Evolutionary conservation across 1,140 invertebrate genomes (phyloP), one percentile per base, ranked within the genome.

Genomic region (Kradibia gibbosae): DNA sequence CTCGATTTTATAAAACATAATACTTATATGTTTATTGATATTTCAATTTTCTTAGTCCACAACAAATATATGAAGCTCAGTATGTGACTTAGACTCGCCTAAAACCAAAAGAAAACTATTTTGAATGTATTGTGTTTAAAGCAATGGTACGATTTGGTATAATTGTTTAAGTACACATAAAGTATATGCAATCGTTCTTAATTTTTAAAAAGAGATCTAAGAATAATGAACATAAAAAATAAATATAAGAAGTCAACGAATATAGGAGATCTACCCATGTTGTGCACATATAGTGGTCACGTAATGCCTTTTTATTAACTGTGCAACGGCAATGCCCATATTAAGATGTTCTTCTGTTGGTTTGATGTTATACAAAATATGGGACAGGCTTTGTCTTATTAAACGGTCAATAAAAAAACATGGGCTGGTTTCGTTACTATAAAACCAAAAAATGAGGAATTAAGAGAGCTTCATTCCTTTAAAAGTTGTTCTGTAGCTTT

Each of bases 111-210:
- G 39, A 67, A 48, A 39, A 0, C 62, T 15, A 8, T 36, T 22
- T 7, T 10, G 62, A 67, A 67, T 39, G 34, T 36, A 36, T 67
- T 67, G 39, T 39, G 36, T 67, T 39, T 67, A 67, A 72, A 48
- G 42, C n/a, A 71, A 15, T 13, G n/a, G 8, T n/a, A 15, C 36
- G 42, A 67, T 67, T 36, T 67, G 1, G 10, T 67, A 17, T 25
- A 17, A 4, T 13, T 55, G 45, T 55, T 53, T 28, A 28, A 73
- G 36, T 28, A 53, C 25, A 45, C 28, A 53, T 73, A 25, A 55
- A 53, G 1, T 48, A 28, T 73, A 28, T 31, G 71, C 42, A 55
- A 34, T 73, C 48, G n/a, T 34, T 13, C 22, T 45, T 31, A 13
- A 1, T 70, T 70, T 70, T 45, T 1, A 42, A 20, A 20, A 53